Base-by-base conservation (phyloP, 2,888 invertebrate genomes). In the Nowickia ferox region DNA sequence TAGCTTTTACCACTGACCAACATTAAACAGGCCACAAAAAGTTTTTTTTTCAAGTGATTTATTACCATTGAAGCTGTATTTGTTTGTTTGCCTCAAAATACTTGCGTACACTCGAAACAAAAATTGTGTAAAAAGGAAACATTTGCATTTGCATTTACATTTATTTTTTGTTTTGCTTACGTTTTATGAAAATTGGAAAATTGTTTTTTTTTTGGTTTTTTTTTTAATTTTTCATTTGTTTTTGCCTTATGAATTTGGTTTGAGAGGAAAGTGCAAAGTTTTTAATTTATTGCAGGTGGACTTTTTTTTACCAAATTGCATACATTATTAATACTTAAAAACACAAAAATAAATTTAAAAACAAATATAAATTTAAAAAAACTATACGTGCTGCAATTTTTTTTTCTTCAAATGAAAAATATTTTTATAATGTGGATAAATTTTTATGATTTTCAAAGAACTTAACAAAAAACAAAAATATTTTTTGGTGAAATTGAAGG, bases 41-140 rank as follows among this genome's bases (percentile, higher is more conserved):
- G 17, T 13, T 66, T 75, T 83, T 83, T 77, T 77, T 83, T 61
- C 77, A 72, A 77, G 83, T 84, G 83, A 84, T 84, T 84, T 84
- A 84, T 81, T 66, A 74, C 81, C 53, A 75, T 84, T 84, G 91
- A 90, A 90, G 89, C 83, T 87, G 87, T 77, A 51, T 65, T 79
- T 65, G 78, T 77, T 77, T 66, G 66, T 65, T 55, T 79, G 78
- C 69, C 74, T 61, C 61, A 74, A 75, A 53, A 72, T 22, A 71
- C 71, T 48, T 17, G 46, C 63, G 55, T 87, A 85, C 84, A 87
- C 79, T 79, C 84, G 76, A 63, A 81, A 71, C 75, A 79, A 84
- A 81, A 84, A 71, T 76, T 87, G 79, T 81, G 84, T 87, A 82
- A 79, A 71, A 79, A 75, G 69, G 15, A 46, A 71, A 22, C 30